phyloP scores from a whole-genome alignment of 2,888 invertebrate genomes.

The Pheosia gnoma region DNA sequence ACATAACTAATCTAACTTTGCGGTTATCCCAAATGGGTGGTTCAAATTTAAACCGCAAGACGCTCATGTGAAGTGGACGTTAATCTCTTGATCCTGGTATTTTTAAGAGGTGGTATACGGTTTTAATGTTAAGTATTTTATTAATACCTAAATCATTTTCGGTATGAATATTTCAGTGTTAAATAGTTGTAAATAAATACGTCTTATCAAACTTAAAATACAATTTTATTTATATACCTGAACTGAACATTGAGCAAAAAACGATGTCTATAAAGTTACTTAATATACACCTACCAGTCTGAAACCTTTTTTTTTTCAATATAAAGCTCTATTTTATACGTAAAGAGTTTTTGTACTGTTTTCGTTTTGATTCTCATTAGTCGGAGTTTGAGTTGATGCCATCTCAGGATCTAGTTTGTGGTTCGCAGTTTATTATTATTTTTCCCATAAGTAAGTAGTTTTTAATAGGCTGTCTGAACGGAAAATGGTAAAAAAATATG shows the following conservation, averaged over 20 bases:
- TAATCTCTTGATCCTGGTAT: too few species aligned
- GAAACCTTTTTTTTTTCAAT: conserved; percentile 37
- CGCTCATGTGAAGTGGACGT: too few species aligned
- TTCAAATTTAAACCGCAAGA: conserved; percentile 3
- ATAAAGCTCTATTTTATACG: conserved; percentile 32
- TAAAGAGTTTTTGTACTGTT: conserved; percentile 20
- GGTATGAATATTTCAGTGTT: too few species aligned
- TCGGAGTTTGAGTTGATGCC: not conserved
- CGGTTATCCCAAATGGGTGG: not conserved
- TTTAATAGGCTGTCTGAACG: not conserved
- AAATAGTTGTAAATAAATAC: too few species aligned
- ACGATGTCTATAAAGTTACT: too few species aligned
- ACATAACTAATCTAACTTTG: not conserved
- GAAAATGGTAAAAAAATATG: not conserved
- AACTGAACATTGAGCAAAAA: too few species aligned
- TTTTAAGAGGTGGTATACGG: too few species aligned
- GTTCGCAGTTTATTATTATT: not conserved
- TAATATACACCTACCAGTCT: not conserved
- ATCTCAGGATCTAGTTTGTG: not conserved
- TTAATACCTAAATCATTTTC: too few species aligned
- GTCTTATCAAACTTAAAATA: too few species aligned
- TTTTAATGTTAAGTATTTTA: too few species aligned
- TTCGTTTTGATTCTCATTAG: conserved; percentile 17
- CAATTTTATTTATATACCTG: too few species aligned
- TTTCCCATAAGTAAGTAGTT: too few species aligned